Percentiles rank a stretch among this genome's conserved stretches.
These are phyloP conservation scores for Drosophila diplacantha DNA, from an alignment of 2,888 invertebrate species.

Conservation along the genomic window DNA sequence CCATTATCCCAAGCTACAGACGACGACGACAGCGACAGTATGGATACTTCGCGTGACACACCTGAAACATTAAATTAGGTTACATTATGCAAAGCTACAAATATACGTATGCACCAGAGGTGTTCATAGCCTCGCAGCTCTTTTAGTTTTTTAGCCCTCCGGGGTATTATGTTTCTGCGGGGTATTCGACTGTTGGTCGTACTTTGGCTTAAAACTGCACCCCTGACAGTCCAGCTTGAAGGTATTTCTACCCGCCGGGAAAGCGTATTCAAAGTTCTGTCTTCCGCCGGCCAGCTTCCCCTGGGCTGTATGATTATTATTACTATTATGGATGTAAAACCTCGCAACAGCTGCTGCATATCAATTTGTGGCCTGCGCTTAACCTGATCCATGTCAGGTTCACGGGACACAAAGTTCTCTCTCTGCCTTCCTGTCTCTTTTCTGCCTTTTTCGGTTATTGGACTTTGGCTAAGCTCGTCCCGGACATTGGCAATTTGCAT, in stretches of 20 bases:
- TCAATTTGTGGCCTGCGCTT: constrained; percentile 56
- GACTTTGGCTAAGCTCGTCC: constrained; percentile 62
- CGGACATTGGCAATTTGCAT: constrained; percentile 70
- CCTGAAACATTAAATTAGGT: background rate
- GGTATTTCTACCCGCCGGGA: background rate
- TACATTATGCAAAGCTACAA: background rate
- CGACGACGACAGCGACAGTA: too few species aligned
- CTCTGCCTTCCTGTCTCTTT: background rate
- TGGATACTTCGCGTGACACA: too few species aligned
- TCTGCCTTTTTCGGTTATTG: constrained; percentile 5
- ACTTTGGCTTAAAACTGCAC: too few species aligned
- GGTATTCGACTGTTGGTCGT: background rate
- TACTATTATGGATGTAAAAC: constrained; percentile 61
- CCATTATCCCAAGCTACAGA: too few species aligned
- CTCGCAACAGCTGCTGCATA: constrained; percentile 70
- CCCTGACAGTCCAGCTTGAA: too few species aligned
- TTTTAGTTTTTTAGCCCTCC: background rate
- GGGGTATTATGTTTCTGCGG: background rate
- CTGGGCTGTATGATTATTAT: constrained; percentile 61
- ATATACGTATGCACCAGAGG: background rate
- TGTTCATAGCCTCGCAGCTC: background rate
- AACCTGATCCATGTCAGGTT: constrained; percentile 47
- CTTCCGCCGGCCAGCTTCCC: background rate
- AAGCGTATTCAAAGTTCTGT: constrained; percentile 16
- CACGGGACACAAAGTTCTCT: constrained; percentile 17